Evolutionary conservation across 1,140 invertebrate genomes (phyloP), one percentile per base, ranked within the genome.

Genomic region (Drosophila simulans): DNA sequence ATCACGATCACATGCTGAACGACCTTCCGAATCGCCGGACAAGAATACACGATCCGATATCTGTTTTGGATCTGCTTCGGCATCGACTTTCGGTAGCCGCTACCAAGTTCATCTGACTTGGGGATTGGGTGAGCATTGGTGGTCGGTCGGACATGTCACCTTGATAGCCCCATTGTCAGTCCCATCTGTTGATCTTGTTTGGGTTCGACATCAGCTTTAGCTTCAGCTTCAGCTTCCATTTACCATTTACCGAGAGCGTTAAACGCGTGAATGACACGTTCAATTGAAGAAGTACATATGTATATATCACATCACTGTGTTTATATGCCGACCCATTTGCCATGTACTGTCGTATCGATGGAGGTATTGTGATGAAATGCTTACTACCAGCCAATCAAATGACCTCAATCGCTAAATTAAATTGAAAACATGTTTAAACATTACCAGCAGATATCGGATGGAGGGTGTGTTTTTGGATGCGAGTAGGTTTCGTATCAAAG

Each of bases 261-360:
- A 79, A 89, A 76, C 75, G 83, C 83, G 59, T 83, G 83, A 86
- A 86, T 83, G 83, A 86, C 83, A 86, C 83, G 83, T 86, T 86
- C 83, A 89, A 86, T 86, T 86, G 83, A 71, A 72, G 57, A 46
- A 66, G 54, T 37, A 55, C 42, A 55, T 5, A 37, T 12, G 4
- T 37, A 37, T 22, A 43, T 17, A 31, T 35, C 46, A 51, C 15
- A 51, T 35, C 48, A 15, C 3, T 1, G 4, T 63, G 43, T 43
- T 27, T 31, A 20, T 43, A 51, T 43, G 17, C 39, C 42, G 34
- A 66, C 52, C 51, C 17, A 49, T 65, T 53, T 62, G 54, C 25
- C 35, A 63, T 57, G 34, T 55, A 27, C 54, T 57, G 55, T 42
- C 15, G 31, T 43, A 25, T 43, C 31, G 45, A 35, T 34, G 64